Evolutionary conservation across 2,888 invertebrate genomes (phyloP).

Genomic region (Aproaerema taeniolella): DNA sequence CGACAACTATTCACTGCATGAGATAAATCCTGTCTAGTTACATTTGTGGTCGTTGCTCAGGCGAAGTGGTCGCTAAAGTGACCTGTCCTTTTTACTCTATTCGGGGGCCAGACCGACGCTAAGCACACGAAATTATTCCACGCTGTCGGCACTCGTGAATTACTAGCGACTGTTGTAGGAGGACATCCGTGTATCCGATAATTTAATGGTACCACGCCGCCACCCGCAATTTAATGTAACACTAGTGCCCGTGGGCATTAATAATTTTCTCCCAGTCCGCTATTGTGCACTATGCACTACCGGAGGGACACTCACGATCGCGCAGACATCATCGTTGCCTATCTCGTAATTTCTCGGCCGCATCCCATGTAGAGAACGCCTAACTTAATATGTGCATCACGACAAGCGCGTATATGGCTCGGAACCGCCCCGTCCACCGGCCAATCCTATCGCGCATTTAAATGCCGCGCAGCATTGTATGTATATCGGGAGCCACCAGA

Average conservation of each 20-base stretch:
- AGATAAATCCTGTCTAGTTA: slow-evolving; percentile 2
- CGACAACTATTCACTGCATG: no score
- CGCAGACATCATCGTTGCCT: slow-evolving; percentile 54
- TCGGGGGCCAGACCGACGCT: slow-evolving; percentile 15
- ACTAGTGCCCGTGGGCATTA: slow-evolving; percentile 45
- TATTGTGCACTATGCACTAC: slow-evolving; percentile 44
- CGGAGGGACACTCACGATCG: slow-evolving; percentile 60
- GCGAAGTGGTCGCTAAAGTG: slow-evolving; percentile 6
- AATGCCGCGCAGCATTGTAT: slow-evolving; percentile 68
- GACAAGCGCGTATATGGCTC: slow-evolving; percentile 67
- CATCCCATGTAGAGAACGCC: slow-evolving; percentile 63
- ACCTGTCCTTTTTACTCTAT: slow-evolving; percentile 12
- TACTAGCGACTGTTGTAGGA: slow-evolving; percentile 27
- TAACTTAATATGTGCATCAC: slow-evolving; percentile 77
- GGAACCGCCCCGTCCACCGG: slow-evolving; percentile 53
- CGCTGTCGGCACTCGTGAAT: slow-evolving; percentile 30
- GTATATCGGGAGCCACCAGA: slow-evolving; percentile 61
- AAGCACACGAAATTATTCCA: slow-evolving; percentile 22
- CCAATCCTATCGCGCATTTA: slow-evolving; percentile 72
- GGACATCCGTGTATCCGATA: slow-evolving; percentile 42
- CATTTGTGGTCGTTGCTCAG: neutral
- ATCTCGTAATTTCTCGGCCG: slow-evolving; percentile 56
- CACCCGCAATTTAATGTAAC: slow-evolving; percentile 57
- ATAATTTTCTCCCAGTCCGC: slow-evolving; percentile 46
- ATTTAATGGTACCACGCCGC: slow-evolving; percentile 46